phyloP scores from a whole-genome alignment of 2,888 invertebrate genomes.

The Drosophila ustulata region DNA sequence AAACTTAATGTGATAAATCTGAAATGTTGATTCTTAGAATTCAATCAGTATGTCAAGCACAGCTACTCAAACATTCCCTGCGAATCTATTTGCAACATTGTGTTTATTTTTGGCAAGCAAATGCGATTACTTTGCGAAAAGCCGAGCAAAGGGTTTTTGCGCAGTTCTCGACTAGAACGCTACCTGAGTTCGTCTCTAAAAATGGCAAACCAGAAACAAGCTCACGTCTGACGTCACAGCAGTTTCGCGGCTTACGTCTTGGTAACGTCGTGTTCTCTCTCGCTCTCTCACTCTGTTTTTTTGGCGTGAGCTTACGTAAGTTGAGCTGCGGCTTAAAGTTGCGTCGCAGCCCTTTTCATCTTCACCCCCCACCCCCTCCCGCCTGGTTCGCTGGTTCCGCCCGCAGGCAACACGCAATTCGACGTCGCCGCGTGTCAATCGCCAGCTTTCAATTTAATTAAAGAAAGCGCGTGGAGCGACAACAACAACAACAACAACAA shows the following conservation, averaged over 20 bases:
- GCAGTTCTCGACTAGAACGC: background rate
- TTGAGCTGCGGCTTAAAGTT: constrained; percentile 14
- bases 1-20: too few species aligned
- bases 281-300: background rate
- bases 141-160: background rate
- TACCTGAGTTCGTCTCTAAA: background rate
- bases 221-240: constrained; percentile 7
- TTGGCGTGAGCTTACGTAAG: constrained; percentile 10
- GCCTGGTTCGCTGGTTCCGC: background rate
- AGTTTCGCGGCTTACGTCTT: constrained; percentile 5
- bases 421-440: constrained; percentile 1
- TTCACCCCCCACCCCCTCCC: background rate
- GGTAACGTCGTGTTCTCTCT: background rate
- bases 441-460: constrained; percentile 10
- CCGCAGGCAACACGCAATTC: background rate
- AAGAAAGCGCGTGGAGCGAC: constrained; percentile 5
- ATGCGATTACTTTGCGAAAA: constrained; percentile 1
- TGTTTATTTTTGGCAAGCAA: background rate
- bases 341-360: background rate
- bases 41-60: too few species aligned
- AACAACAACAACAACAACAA: background rate
- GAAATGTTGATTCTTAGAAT: too few species aligned
- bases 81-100: background rate
- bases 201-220: background rate
- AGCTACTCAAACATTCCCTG: background rate